These are phyloP conservation scores for Drymonia ruficornis DNA, from an alignment of 2,888 invertebrate genomes.

Conservation along the genomic window DNA sequence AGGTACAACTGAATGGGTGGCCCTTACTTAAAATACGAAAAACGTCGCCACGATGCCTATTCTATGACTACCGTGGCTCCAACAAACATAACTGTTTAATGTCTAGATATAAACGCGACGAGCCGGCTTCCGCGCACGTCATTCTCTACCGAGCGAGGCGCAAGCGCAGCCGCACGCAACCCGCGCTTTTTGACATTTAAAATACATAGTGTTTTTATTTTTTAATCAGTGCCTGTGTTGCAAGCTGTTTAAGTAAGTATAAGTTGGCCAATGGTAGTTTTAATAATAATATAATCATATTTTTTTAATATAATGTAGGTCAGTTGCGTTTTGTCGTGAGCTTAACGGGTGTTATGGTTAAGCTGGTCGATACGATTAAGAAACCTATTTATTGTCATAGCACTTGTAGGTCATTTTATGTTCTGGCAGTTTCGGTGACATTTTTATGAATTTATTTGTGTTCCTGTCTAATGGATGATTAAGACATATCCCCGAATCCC, in stretches of 20 bases:
- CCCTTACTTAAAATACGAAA: conserved; percentile 12
- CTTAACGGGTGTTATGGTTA: conserved; percentile 44
- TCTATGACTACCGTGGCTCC: conserved; percentile 58
- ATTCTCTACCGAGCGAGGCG: conserved; percentile 67
- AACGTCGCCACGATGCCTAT: conserved; percentile 43
- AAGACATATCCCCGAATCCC: not conserved
- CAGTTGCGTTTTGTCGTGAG: conserved; percentile 52
- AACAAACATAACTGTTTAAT: conserved; percentile 79
- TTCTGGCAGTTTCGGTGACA: not conserved
- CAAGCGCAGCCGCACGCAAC: conserved; percentile 62
- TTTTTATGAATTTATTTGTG: not conserved
- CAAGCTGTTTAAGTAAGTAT: conserved; percentile 62
- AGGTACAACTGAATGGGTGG: not conserved
- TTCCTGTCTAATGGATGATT: not conserved
- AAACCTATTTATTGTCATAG: conserved; percentile 13
- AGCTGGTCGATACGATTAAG: conserved; percentile 33
- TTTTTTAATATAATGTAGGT: conserved; percentile 58
- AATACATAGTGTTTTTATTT: conserved; percentile 43
- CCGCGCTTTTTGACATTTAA: conserved; percentile 59
- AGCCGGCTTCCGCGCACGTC: conserved; percentile 77
- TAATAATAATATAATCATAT: no score
- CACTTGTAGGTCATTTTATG: not conserved
- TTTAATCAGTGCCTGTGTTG: conserved; percentile 58
- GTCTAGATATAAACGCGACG: conserved; percentile 74
- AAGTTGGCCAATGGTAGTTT: conserved; percentile 52